Percentiles rank a stretch among this genome's conserved stretches.
phyloP scores from a whole-genome alignment of 2,797 vertebrate genomes.

The Diglossa cyanea region DNA sequence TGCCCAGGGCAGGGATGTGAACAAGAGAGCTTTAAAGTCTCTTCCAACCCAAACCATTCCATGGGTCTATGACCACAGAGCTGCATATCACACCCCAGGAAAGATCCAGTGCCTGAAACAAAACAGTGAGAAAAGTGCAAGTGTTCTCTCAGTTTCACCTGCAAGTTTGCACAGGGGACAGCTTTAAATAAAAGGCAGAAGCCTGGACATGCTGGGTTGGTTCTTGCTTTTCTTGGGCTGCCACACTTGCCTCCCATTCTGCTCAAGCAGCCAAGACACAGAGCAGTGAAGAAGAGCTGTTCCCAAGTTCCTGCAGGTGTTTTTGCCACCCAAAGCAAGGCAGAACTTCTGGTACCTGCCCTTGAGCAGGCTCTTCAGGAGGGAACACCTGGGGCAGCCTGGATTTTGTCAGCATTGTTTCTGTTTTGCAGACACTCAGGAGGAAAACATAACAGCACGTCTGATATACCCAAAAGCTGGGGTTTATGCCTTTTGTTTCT shows the following conservation, averaged over 20 bases:
- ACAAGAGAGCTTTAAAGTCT: neutral
- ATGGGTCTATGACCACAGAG: neutral
- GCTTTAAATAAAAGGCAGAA: neutral
- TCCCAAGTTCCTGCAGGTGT: accelerated
- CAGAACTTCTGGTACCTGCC: neutral
- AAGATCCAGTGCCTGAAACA: neutral
- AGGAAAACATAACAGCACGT: neutral
- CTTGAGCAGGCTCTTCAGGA: neutral
- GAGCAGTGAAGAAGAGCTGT: neutral
- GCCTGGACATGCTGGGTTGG: neutral
- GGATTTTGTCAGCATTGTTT: neutral
- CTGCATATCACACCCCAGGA: neutral
- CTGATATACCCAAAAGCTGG: neutral
- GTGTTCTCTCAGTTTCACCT: neutral
- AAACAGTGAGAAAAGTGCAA: neutral
- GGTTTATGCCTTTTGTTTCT: neutral
- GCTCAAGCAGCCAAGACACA: neutral
- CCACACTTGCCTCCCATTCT: accelerated
- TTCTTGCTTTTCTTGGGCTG: neutral
- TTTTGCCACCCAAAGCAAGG: neutral
- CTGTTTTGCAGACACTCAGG: neutral
- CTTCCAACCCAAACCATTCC: neutral
- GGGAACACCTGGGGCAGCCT: neutral
- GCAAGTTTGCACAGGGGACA: neutral
- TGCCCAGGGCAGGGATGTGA: neutral